A percentile compares a stretch with the other conserved stretches of the same genome.
Evolutionary conservation across 2,888 invertebrate genomes (phyloP).

Genomic region (Ochropleura leucogaster): DNA sequence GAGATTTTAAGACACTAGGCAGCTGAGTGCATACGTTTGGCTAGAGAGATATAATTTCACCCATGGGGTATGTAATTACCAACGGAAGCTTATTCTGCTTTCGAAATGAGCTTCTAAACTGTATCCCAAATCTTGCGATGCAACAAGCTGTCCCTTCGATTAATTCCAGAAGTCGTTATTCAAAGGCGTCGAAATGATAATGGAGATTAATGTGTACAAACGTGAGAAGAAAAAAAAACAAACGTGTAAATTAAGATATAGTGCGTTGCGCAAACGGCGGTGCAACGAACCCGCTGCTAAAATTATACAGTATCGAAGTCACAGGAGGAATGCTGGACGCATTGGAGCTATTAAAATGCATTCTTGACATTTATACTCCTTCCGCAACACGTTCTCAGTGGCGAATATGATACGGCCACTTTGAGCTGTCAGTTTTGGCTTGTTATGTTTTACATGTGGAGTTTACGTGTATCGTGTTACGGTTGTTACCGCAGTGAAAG

Average conservation of each 20-base stretch:
- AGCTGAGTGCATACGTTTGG: slow-evolving; percentile 43
- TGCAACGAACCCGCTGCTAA: slow-evolving; percentile 85
- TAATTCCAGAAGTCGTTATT: slow-evolving; percentile 49
- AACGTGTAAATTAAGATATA: slow-evolving; percentile 70
- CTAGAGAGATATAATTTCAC: background rate
- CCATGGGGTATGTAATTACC: background rate
- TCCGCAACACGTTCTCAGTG: slow-evolving; percentile 71
- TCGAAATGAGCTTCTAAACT: slow-evolving; percentile 15
- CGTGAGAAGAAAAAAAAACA: slow-evolving; percentile 58
- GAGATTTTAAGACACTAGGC: slow-evolving; percentile 9
- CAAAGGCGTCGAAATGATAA: slow-evolving; percentile 59
- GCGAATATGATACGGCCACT: slow-evolving; percentile 61
- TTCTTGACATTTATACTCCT: slow-evolving; percentile 81
- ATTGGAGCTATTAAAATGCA: slow-evolving; percentile 84
- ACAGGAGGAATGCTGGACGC: slow-evolving; percentile 80
- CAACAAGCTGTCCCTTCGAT: slow-evolving; percentile 48
- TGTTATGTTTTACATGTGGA: slow-evolving; percentile 49
- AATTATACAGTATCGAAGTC: slow-evolving; percentile 79
- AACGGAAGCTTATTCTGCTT: background rate
- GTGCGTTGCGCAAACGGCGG: slow-evolving; percentile 80
- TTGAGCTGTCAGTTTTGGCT: slow-evolving; percentile 44
- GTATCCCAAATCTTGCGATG: slow-evolving; percentile 37
- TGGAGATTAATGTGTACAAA: slow-evolving; percentile 62
- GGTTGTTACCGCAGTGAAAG: slow-evolving; percentile 36
- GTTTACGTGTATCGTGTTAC: slow-evolving; percentile 52